phyloP scores from a whole-genome alignment of 2,113 vertebrate species.

The Grantiella picta region DNA sequence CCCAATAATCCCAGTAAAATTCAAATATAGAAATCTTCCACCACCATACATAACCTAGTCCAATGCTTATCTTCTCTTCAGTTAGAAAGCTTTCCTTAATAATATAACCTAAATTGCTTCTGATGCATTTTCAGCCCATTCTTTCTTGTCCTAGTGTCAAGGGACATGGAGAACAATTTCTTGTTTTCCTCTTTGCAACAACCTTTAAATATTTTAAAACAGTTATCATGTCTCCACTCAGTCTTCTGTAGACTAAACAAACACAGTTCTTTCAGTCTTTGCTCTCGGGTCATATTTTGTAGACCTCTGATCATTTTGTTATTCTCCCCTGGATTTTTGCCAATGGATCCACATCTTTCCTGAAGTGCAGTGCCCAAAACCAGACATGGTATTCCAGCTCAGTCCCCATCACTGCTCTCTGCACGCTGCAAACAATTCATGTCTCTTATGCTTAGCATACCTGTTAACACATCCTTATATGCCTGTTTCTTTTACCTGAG shows the following conservation, averaged over 20 bases:
- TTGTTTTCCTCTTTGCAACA: constrained; percentile 41
- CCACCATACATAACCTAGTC: neutral
- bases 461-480: neutral
- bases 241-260: constrained; percentile 61
- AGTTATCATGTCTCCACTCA: constrained; percentile 33
- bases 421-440: neutral
- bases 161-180: constrained; percentile 32
- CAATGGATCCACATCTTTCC: constrained; percentile 9
- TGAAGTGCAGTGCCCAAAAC: neutral
- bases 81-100: neutral
- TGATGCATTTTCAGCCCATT: neutral
- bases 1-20: neutral
- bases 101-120: neutral
- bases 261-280: constrained; percentile 21
- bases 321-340: constrained; percentile 10
- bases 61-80: neutral
- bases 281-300: constrained; percentile 9
- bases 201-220: constrained; percentile 52
- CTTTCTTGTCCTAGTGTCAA: constrained; percentile 46
- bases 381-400: neutral
- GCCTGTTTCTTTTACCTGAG: neutral
- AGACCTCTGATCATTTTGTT: constrained; percentile 26
- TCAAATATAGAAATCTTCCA: neutral
- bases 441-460: neutral
- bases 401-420: neutral